Conservation (phyloP, 2,888 invertebrate genomes). For the Cerceris ruficornis region DNA sequence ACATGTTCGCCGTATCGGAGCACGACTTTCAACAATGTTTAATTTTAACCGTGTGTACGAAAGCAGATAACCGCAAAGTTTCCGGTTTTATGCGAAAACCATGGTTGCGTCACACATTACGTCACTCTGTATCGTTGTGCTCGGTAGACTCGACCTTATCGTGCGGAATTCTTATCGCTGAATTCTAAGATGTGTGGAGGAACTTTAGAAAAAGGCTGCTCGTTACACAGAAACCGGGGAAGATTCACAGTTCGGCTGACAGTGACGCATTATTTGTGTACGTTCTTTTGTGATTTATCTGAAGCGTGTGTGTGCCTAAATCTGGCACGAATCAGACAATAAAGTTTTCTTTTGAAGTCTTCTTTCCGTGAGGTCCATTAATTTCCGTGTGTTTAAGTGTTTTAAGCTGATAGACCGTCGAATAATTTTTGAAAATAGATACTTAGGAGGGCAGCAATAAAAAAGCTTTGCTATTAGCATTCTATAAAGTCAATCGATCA, state of each 20-base stretch:
- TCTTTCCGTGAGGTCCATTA: too few species aligned
- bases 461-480: too few species aligned
- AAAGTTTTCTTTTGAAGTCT: too few species aligned
- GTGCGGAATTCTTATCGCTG: slow-evolving; percentile 28
- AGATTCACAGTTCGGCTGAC: neutral
- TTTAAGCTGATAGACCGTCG: too few species aligned
- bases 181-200: neutral
- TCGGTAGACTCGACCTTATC: slow-evolving; percentile 30
- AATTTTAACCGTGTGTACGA: slow-evolving; percentile 20
- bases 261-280: too few species aligned
- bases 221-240: slow-evolving; percentile 3
- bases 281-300: too few species aligned
- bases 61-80: slow-evolving; percentile 29
- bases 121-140: slow-evolving; percentile 26
- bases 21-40: neutral
- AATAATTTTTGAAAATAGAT: too few species aligned
- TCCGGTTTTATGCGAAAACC: slow-evolving; percentile 37
- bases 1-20: neutral
- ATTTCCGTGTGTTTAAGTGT: too few species aligned
- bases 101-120: slow-evolving; percentile 21
- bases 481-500: too few species aligned
- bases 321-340: too few species aligned
- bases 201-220: slow-evolving; percentile 11
- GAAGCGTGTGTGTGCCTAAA: too few species aligned
- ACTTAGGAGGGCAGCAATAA: too few species aligned